Base-by-base conservation (phyloP, 2,888 invertebrate species). In the Drosophila paranaensis region DNA sequence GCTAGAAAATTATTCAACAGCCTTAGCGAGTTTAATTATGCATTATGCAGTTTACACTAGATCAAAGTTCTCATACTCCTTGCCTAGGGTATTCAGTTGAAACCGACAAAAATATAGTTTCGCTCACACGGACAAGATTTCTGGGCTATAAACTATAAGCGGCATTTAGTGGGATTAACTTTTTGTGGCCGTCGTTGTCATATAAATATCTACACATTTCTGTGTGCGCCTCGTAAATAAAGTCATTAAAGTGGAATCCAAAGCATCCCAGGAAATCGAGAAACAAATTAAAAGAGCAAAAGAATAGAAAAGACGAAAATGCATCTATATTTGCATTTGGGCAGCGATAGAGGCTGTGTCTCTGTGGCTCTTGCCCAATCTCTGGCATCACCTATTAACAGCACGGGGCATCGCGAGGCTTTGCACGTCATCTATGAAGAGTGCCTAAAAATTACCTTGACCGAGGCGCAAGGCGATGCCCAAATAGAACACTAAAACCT, bases 81-180 rank as follows among this genome's bases (percentile, higher is more conserved):
- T n/a, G 10, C 25, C 20, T 39, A 35, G 56, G 39, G 60, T 60
- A 71, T 57, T 43, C 6, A 60, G 43, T 35, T 56, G 56, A 42
- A 53, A 0, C 16, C 5, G 9, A 20, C 5, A 1, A 25, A 33
- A 55, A 58, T 37, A 45, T 42, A 13, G 43, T 33, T 54, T 69
- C 25, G 46, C 40, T 46, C 51, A 43, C n/a, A 39, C 42, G 39
- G 50, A 53, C 35, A 40, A 55, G 16, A 55, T 56, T 66, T 69
- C 30, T 20, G 71, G 72, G 88, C 84, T 85, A 88, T 88, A 89
- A 89, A 87, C 89, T 90, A 89, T 89, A 83, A 88, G 71, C 82
- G 78, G 86, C 90, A 88, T 91, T 91, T 90, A 82, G 83, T 77
- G 77, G 88, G 80, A 88, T 90, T 90, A 89, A 78, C 82, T 77